These are phyloP conservation scores for Mormyrus proboscirostris DNA, from an alignment of 2,797 vertebrate species.

Conservation along the genomic window DNA sequence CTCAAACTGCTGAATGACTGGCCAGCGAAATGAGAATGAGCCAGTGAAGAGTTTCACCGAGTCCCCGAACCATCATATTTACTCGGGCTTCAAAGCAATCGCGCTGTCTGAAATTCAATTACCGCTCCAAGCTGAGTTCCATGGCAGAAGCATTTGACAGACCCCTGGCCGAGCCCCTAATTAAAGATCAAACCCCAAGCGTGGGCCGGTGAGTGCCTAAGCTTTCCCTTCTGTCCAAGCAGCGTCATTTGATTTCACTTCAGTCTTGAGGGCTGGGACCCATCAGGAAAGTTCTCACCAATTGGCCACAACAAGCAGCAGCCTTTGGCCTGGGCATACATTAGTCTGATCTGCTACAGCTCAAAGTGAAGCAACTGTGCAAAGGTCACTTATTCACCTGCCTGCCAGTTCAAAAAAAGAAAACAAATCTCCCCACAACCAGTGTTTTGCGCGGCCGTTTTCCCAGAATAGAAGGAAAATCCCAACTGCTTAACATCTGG, in stretches of 20 bases:
- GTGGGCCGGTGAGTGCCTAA: constrained; percentile 31
- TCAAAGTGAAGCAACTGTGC: not conserved
- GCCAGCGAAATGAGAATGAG: constrained; percentile 58
- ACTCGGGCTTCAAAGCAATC: constrained; percentile 62
- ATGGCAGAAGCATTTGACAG: constrained; percentile 30
- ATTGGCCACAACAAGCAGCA: not conserved
- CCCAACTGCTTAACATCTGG: not conserved
- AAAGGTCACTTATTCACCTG: not conserved
- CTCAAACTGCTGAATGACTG: constrained; percentile 60
- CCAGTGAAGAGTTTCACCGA: constrained; percentile 51
- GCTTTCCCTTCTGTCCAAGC: constrained; percentile 36
- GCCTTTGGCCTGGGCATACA: not conserved
- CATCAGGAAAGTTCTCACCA: not conserved
- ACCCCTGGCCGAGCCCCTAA: constrained; percentile 42
- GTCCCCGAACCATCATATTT: constrained; percentile 51
- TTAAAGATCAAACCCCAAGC: constrained; percentile 43
- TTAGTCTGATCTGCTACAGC: not conserved
- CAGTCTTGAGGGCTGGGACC: not conserved
- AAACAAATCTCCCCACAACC: not conserved
- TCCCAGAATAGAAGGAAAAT: not conserved
- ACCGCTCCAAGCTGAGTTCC: constrained; percentile 43
- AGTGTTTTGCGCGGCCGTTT: not conserved
- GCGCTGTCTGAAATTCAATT: constrained; percentile 43
- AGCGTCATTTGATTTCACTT: constrained; percentile 23
- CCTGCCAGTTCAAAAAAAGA: not conserved